phyloP scores from a whole-genome alignment of 2,888 invertebrate genomes.

The Hanleya hanleyi region DNA sequence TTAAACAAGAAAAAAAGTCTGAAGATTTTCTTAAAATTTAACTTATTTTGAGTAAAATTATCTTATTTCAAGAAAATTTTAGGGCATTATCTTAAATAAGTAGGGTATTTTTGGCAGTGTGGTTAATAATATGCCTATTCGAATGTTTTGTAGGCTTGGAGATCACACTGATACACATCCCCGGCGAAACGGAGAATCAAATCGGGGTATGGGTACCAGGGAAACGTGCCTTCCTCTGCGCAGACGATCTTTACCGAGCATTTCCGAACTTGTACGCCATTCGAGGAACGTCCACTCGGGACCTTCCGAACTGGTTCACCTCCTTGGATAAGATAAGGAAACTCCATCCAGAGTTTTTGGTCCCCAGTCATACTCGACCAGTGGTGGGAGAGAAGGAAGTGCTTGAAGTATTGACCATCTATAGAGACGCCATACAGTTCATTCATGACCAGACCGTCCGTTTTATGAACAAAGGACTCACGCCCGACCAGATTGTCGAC shows the following conservation, averaged over 20 bases:
- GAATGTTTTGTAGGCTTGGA: slow-evolving; percentile 51
- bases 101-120: too few species aligned
- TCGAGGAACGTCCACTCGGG: slow-evolving; percentile 56
- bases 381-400: slow-evolving; percentile 47
- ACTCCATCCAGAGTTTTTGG: slow-evolving; percentile 52
- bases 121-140: too few species aligned
- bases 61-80: too few species aligned
- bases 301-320: slow-evolving; percentile 52
- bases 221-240: slow-evolving; percentile 54
- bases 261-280: slow-evolving; percentile 69
- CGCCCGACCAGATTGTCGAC: slow-evolving; percentile 61
- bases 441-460: slow-evolving; percentile 66
- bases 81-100: too few species aligned
- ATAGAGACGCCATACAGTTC: slow-evolving; percentile 64
- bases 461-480: slow-evolving; percentile 59
- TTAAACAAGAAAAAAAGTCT: too few species aligned
- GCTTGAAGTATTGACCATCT: slow-evolving; percentile 40
- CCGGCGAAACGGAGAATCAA: slow-evolving; percentile 67
- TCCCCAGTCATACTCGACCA: slow-evolving; percentile 63
- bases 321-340: slow-evolving; percentile 62
- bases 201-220: slow-evolving; percentile 64
- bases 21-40: too few species aligned
- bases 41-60: too few species aligned
- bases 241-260: slow-evolving; percentile 62
- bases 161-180: slow-evolving; percentile 63